These are phyloP conservation scores for Phenganax subtilis DNA, from an alignment of 92 coral and sea anemone species.

Conservation along the genomic window DNA sequence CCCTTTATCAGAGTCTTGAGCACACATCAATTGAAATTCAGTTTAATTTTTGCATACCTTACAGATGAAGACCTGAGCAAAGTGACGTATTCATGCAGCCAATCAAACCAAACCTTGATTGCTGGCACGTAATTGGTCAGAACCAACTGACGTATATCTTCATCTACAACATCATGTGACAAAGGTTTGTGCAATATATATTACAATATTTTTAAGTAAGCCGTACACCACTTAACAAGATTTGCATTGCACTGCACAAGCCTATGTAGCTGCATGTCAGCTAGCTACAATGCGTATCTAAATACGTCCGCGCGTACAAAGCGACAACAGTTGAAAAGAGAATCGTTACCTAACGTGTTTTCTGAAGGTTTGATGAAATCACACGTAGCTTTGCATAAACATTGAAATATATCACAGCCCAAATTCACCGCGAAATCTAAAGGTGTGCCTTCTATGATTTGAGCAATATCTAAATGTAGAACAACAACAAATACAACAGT, in stretches of 20 bases:
- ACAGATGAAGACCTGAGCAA: conserved; percentile 79
- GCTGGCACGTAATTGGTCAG: conserved; percentile 77
- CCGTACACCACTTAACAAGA: no score
- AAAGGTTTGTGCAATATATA: not conserved
- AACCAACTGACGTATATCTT: conserved; percentile 24
- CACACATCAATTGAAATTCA: no score
- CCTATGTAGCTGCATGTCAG: no score
- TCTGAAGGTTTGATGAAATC: conserved; percentile 6
- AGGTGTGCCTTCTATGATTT: conserved; percentile 55
- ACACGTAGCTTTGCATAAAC: conserved; percentile 14
- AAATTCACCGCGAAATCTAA: conserved; percentile 88
- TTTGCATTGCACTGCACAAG: no score
- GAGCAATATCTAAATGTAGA: conserved; percentile 14
- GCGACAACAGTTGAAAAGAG: no score
- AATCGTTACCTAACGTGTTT: not conserved
- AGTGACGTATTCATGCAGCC: conserved; percentile 67
- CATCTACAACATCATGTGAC: not conserved
- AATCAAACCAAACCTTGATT: conserved; percentile 87
- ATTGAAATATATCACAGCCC: conserved; percentile 62
- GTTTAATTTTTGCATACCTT: conserved; percentile 48
- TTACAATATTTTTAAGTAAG: no score
- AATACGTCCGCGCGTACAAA: no score
- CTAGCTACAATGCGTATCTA: no score
- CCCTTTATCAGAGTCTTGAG: no score
- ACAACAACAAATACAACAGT: no score